Evolutionary conservation across 2,888 invertebrate genomes (phyloP).

Genomic region (Torymus texanus): DNA sequence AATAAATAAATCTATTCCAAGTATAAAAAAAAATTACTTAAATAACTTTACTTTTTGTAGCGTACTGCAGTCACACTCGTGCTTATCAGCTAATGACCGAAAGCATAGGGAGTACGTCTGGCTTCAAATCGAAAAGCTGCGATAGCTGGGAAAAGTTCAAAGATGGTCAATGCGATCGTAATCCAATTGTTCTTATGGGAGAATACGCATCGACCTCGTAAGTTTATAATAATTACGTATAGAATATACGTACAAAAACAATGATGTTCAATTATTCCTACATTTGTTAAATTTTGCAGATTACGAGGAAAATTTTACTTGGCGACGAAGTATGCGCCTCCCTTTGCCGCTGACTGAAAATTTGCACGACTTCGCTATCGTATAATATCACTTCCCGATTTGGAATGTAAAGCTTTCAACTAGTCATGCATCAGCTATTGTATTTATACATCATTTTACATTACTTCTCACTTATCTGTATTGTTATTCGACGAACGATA

Average conservation of each 20-base stretch:
- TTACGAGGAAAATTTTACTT: slow-evolving; percentile 68
- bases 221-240: slow-evolving; percentile 27
- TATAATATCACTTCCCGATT: slow-evolving; percentile 40
- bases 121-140: slow-evolving; percentile 80
- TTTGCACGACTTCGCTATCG: background rate
- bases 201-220: slow-evolving; percentile 73
- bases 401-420: slow-evolving; percentile 62
- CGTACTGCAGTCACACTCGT: slow-evolving; percentile 82
- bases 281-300: slow-evolving; percentile 53
- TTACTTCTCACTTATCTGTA: slow-evolving; percentile 40
- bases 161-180: slow-evolving; percentile 73
- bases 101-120: slow-evolving; percentile 78
- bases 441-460: slow-evolving; percentile 53
- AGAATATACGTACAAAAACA: background rate
- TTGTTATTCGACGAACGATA: slow-evolving; percentile 33
- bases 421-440: slow-evolving; percentile 67
- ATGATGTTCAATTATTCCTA: too few species aligned
- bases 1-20: too few species aligned
- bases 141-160: slow-evolving; percentile 76
- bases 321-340: slow-evolving; percentile 66
- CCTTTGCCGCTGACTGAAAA: slow-evolving; percentile 64
- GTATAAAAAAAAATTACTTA: too few species aligned
- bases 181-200: slow-evolving; percentile 77
- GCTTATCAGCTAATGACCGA: slow-evolving; percentile 81
- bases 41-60: slow-evolving; percentile 53